These are phyloP conservation scores for Pachyrhynchus sulphureomaculatus DNA, from an alignment of 1,140 invertebrate species.

Conservation along the genomic window DNA sequence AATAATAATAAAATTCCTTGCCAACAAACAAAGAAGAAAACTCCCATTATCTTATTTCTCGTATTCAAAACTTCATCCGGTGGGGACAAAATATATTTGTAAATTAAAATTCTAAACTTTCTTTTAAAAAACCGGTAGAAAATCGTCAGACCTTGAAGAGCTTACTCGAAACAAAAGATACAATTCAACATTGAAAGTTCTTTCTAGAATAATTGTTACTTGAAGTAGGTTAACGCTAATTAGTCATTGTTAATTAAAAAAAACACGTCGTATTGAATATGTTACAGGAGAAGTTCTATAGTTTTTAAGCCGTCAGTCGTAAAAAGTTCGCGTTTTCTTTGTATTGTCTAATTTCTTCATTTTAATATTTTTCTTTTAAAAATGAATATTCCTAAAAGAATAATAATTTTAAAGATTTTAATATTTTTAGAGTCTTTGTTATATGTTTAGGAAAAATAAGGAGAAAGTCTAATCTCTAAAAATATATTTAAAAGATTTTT, in stretches of 20 bases:
- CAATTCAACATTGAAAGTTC: slow-evolving; percentile 38
- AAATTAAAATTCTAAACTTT: slow-evolving; percentile 32
- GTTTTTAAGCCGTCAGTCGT: slow-evolving; percentile 19
- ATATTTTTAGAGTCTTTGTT: too few relatives aligned
- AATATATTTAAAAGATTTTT: too few relatives aligned
- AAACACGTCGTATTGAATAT: slow-evolving; percentile 36
- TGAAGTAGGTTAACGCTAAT: slow-evolving; percentile 42
- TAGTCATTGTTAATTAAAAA: slow-evolving; percentile 44
- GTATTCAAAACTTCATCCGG: background rate
- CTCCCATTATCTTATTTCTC: slow-evolving; percentile 12
- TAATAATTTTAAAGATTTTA: too few relatives aligned
- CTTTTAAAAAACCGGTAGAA: slow-evolving; percentile 25
- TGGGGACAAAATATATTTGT: slow-evolving; percentile 8
- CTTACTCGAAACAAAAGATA: slow-evolving; percentile 31
- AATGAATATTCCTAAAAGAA: too few relatives aligned
- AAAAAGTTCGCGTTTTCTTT: too few relatives aligned
- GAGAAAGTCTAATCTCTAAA: too few relatives aligned
- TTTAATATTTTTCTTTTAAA: too few relatives aligned
- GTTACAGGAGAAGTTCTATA: slow-evolving; percentile 25
- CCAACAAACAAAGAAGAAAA: background rate
- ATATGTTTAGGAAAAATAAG: too few relatives aligned
- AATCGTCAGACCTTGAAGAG: slow-evolving; percentile 33
- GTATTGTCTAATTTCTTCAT: too few relatives aligned
- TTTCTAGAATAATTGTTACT: slow-evolving; percentile 37
- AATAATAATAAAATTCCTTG: too few relatives aligned